Conservation (phyloP, 2,797 vertebrate genomes). For the Spinibarbus caldwelli region DNA sequence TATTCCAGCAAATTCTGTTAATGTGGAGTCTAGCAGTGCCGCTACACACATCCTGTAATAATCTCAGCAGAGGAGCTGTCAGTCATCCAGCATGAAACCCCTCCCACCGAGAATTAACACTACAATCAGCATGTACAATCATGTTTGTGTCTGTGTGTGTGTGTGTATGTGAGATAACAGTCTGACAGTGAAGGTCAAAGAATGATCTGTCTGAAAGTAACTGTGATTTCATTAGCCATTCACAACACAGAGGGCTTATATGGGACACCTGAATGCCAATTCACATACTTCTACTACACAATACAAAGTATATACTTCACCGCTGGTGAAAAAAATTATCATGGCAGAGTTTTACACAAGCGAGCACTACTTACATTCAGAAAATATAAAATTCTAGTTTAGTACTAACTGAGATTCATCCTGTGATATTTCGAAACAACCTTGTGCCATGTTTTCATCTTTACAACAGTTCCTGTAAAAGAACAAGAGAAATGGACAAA, state of each 20-base stretch:
- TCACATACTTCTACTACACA: too few relatives aligned
- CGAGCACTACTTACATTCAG: background rate
- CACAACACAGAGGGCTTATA: background rate
- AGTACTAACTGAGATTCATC: background rate
- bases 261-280: background rate
- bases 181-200: slow-evolving; percentile 15
- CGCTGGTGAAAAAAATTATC: too few relatives aligned
- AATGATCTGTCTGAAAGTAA: slow-evolving; percentile 3
- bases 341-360: too few relatives aligned
- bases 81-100: slow-evolving; percentile 39
- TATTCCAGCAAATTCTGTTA: background rate
- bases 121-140: slow-evolving; percentile 6
- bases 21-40: slow-evolving; percentile 13
- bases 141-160: background rate
- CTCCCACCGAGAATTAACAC: slow-evolving; percentile 30
- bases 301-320: background rate
- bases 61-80: slow-evolving; percentile 40
- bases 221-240: background rate
- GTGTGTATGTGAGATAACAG: background rate
- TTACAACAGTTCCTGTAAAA: background rate
- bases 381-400: background rate
- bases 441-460: background rate
- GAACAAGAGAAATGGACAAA: slow-evolving; percentile 17
- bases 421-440: background rate
- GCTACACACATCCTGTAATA: slow-evolving; percentile 43